phyloP scores from a whole-genome alignment of 2,797 vertebrate species.

The Lindbergichthys nudifrons region DNA sequence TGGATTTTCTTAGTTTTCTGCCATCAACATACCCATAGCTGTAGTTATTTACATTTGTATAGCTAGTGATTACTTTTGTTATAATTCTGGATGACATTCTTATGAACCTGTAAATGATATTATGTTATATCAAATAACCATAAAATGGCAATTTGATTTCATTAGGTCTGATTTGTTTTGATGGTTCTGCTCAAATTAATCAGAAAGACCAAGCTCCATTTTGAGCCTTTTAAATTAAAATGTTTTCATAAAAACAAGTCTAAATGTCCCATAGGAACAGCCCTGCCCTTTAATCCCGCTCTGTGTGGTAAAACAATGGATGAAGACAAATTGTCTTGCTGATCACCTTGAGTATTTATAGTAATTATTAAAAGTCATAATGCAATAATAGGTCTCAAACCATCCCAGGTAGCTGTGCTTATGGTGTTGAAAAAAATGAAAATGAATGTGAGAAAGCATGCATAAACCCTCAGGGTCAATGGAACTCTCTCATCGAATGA shows the following conservation, averaged over 20 bases:
- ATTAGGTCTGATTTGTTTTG: constrained; percentile 16
- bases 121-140: constrained; percentile 15
- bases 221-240: neutral
- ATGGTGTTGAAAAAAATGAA: constrained; percentile 12
- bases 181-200: constrained; percentile 8
- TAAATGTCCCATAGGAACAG: constrained; percentile 21
- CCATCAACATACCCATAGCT: neutral
- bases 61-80: neutral
- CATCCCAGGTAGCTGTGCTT: constrained; percentile 19
- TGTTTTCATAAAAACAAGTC: constrained; percentile 17
- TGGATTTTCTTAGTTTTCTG: neutral
- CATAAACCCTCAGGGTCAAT: constrained; percentile 50
- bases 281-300: neutral
- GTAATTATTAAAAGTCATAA: constrained; percentile 12
- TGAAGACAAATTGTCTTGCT: neutral
- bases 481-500: constrained; percentile 45
- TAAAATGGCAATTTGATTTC: neutral
- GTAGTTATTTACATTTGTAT: neutral
- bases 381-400: neutral
- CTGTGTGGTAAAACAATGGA: neutral
- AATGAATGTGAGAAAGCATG: constrained; percentile 2
- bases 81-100: constrained; percentile 17
- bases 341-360: constrained; percentile 20
- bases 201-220: neutral
- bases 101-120: neutral